A percentile compares a stretch with the other conserved stretches of the same genome.
These are phyloP conservation scores for Calyptomena viridis DNA, from an alignment of 2,113 vertebrate genomes.

Conservation along the genomic window DNA sequence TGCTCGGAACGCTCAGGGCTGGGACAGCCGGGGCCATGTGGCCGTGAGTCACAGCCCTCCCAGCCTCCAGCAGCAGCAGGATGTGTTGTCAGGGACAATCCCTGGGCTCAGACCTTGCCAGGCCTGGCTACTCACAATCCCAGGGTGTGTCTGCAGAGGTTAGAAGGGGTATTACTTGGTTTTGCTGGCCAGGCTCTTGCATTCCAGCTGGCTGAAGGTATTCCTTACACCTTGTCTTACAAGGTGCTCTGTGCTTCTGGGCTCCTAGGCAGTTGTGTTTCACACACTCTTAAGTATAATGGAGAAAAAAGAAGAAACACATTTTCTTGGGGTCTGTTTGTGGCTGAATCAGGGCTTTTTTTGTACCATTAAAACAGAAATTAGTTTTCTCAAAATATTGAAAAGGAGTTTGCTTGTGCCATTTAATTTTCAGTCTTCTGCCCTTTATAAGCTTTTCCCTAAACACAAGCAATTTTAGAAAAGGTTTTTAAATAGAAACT, in stretches of 20 bases:
- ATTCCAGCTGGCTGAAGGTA: neutral
- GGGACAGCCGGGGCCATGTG: neutral
- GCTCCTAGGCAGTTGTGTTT: neutral
- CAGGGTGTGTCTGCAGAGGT: neutral
- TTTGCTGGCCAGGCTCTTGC: neutral
- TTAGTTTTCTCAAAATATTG: neutral
- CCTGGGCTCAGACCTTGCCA: neutral
- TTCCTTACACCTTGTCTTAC: neutral
- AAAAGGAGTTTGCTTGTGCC: neutral
- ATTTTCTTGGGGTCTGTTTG: neutral
- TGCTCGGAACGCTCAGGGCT: neutral
- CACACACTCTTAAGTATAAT: neutral
- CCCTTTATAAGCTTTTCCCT: neutral
- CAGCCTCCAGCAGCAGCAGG: neutral
- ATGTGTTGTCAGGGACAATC: neutral
- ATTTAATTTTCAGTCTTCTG: neutral
- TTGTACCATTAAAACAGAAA: neutral
- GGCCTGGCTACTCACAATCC: neutral
- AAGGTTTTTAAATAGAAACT: neutral
- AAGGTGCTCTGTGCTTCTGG: neutral
- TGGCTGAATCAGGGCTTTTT: neutral
- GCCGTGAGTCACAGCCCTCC: neutral
- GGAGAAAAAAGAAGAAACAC: rapidly evolving
- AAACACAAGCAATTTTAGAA: neutral
- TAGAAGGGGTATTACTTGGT: neutral